These are phyloP conservation scores for Spea bombifrons DNA, from an alignment of 2,113 vertebrate genomes.

Conservation along the genomic window DNA sequence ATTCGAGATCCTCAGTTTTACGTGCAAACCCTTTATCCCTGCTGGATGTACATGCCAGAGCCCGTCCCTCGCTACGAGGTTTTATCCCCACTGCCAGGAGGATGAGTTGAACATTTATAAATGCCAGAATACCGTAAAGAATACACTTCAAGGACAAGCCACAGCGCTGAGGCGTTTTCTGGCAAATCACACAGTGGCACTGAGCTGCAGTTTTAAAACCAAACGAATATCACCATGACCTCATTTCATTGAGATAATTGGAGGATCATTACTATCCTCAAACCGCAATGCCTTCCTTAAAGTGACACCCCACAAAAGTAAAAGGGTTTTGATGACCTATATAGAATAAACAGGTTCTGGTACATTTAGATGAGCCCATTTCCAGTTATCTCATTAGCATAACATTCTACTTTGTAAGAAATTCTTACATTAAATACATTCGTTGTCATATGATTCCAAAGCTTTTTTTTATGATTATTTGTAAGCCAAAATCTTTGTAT, in stretches of 20 bases:
- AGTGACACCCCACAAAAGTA: background rate
- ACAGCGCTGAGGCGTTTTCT: slow-evolving; percentile 2
- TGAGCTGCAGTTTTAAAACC: slow-evolving; percentile 4
- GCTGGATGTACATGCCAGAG: slow-evolving; percentile 1
- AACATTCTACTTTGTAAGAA: too few relatives aligned
- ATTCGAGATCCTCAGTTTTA: background rate
- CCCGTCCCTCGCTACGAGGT: slow-evolving; percentile 5
- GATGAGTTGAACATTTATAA: slow-evolving; percentile 25
- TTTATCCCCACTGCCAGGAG: slow-evolving; percentile 12
- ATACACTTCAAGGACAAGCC: slow-evolving; percentile 17
- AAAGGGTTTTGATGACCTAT: too few relatives aligned
- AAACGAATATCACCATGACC: slow-evolving; percentile 1
- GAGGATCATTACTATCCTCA: background rate
- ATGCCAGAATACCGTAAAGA: background rate
- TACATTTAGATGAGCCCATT: too few relatives aligned
- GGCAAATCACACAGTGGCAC: background rate
- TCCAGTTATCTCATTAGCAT: too few relatives aligned
- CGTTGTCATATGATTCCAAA: too few relatives aligned
- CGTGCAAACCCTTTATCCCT: slow-evolving; percentile 1
- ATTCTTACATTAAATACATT: too few relatives aligned
- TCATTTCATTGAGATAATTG: slow-evolving; percentile 10
- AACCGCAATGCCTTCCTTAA: background rate
- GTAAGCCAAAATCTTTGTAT: too few relatives aligned
- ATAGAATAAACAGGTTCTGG: too few relatives aligned
- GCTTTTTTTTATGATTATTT: too few relatives aligned